phyloP scores from a whole-genome alignment of 2,797 vertebrate genomes.

The Dipus sagitta region DNA sequence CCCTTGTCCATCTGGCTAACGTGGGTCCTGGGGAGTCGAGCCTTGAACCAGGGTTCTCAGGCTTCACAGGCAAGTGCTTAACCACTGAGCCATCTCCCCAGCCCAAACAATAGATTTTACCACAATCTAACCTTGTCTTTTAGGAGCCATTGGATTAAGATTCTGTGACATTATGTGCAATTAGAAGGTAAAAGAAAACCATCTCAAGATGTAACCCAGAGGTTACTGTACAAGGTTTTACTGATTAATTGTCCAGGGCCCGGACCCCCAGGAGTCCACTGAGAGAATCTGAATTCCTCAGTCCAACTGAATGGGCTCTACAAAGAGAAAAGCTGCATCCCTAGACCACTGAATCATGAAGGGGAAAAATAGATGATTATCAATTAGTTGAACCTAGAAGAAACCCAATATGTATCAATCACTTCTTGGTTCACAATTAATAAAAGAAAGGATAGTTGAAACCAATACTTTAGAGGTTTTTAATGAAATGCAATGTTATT shows the following conservation, averaged over 20 bases:
- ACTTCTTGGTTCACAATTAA: constrained; percentile 55
- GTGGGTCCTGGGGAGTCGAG: no score
- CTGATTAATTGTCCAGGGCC: neutral
- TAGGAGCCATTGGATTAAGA: constrained; percentile 40
- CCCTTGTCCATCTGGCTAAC: no score
- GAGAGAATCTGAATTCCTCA: constrained; percentile 31
- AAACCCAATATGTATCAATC: constrained; percentile 56
- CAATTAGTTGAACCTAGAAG: constrained; percentile 32
- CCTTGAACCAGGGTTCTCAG: no score
- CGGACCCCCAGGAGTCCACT: neutral
- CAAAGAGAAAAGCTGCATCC: constrained; percentile 45
- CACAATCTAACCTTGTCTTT: constrained; percentile 15
- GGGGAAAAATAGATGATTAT: constrained; percentile 8
- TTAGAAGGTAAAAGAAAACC: constrained; percentile 36
- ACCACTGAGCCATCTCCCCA: no score
- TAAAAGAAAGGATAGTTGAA: neutral
- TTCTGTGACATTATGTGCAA: constrained; percentile 28
- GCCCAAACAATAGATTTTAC: constrained; percentile 37
- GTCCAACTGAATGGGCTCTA: constrained; percentile 9
- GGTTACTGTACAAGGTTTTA: constrained; percentile 47
- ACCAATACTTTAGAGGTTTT: constrained; percentile 22
- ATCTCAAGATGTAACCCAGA: constrained; percentile 16
- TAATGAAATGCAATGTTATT: constrained; percentile 47
- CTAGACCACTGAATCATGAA: constrained; percentile 22
- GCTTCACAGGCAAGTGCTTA: no score